Conservation (phyloP, 2,888 invertebrate genomes). For the Acanthosoma haemorrhoidale region DNA sequence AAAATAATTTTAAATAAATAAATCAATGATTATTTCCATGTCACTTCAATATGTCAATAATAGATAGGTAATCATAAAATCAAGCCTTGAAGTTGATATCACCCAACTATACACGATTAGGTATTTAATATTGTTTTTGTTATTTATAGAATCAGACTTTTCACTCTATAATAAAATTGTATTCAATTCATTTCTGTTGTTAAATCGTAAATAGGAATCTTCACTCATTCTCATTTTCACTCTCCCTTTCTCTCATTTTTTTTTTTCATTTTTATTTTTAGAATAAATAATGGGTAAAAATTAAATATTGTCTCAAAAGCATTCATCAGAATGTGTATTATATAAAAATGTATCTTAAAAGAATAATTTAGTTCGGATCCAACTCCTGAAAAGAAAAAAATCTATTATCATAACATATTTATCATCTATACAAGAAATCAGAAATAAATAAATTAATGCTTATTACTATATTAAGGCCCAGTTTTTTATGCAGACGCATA, state of each 20-base stretch:
- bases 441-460: no score
- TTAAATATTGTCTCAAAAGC: slow-evolving; percentile 22
- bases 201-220: background rate
- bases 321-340: slow-evolving; percentile 6
- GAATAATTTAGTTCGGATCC: slow-evolving; percentile 20
- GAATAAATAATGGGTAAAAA: background rate
- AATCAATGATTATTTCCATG: no score
- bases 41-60: no score
- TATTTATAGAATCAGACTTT: slow-evolving; percentile 8
- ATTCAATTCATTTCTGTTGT: background rate
- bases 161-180: background rate
- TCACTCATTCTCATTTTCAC: background rate
- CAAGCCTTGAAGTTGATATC: background rate
- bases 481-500: no score
- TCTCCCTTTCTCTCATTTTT: background rate
- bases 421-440: background rate
- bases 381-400: slow-evolving; percentile 24
- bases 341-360: background rate
- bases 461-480: no score
- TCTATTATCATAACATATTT: background rate
- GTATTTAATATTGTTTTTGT: background rate
- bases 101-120: background rate
- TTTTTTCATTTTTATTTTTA: background rate
- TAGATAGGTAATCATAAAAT: background rate
- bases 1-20: background rate